Evolutionary conservation across 2,888 invertebrate genomes (phyloP), one percentile per base, ranked within the genome.

Genomic region (Pristionchus fissidentatus): DNA sequence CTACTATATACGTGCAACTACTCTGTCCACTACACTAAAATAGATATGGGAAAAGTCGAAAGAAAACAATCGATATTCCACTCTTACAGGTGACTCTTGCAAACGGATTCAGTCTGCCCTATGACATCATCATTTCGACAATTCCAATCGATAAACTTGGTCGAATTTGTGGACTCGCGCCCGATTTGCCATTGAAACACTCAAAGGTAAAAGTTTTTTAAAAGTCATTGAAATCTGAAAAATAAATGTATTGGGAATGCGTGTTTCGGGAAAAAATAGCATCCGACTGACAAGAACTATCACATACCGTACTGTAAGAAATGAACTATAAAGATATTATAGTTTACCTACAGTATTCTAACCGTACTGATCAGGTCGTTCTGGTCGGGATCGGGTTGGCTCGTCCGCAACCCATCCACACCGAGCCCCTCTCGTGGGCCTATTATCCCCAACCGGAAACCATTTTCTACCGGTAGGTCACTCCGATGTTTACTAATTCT

Each of bases 401-500:
- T 35, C 82, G 82, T 19, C 82, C 82, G 4, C 82, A 82, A n/a
- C 70, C 70, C 3, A 15, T 38, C 2, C 70, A 70, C n/a, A 82
- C 82, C 26, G 82, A 82, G 38, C n/a, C 46, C 15, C 82, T 82
- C 66, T 82, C 82, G 13, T 82, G 82, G 82, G 26, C 49, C 35
- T 82, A 82, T 35, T 82, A 70, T 70, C 82, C 82, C 22, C 82
- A 52, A 26, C 66, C 46, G 7, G 82, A 82, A 1, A 70, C 46
- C 38, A 46, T 82, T 2, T 82, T 82, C 70, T 82, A 82, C 43
- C 29, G 82, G 81, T 49, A 29, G 4, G 66, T 32, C n/a, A n/a
- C n/a, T n/a, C n/a, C n/a, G n/a, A n/a, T n/a, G 32, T 19, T 26
- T 41, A 46, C 43, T 43, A n/a, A 8, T 26, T 41, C 43, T 22